Evolutionary conservation across 92 coral and sea anemone genomes (phyloP).

Genomic region (Virgularia gustaviana): DNA sequence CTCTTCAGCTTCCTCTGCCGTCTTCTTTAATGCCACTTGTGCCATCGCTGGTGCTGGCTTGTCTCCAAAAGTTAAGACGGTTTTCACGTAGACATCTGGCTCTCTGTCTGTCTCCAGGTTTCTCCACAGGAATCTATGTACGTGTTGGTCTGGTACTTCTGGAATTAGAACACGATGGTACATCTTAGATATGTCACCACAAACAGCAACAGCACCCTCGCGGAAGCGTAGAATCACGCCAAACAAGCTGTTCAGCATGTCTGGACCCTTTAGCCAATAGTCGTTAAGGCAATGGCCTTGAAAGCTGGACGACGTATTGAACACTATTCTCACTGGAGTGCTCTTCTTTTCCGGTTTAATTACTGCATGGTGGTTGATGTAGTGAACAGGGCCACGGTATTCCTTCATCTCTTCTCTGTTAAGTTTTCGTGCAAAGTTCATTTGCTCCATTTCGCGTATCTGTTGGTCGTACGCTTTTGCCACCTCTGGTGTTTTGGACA

Average conservation of each 20-base stretch:
- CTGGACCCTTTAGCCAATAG: slow-evolving; percentile 58
- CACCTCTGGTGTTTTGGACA: slow-evolving; percentile 27
- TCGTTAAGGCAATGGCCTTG: slow-evolving; percentile 56
- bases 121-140: slow-evolving; percentile 33
- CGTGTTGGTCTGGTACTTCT: slow-evolving; percentile 18
- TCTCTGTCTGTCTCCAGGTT: not conserved
- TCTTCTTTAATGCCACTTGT: slow-evolving; percentile 9
- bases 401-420: slow-evolving; percentile 37
- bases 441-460: slow-evolving; percentile 34
- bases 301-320: slow-evolving; percentile 51
- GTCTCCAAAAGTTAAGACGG: slow-evolving; percentile 19
- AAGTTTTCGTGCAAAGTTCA: slow-evolving; percentile 33
- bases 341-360: slow-evolving; percentile 53
- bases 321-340: slow-evolving; percentile 61
- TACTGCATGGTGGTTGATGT: slow-evolving; percentile 59
- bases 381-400: slow-evolving; percentile 54
- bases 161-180: not conserved
- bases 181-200: slow-evolving; percentile 40
- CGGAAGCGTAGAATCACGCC: slow-evolving; percentile 55
- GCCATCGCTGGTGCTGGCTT: slow-evolving; percentile 32
- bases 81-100: slow-evolving; percentile 4
- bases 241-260: slow-evolving; percentile 42
- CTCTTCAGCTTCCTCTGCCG: slow-evolving; percentile 19
- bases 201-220: slow-evolving; percentile 28
- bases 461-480: slow-evolving; percentile 41